Base-by-base conservation (phyloP, 2,888 invertebrate genomes). In the Eumerus sabulonum region DNA sequence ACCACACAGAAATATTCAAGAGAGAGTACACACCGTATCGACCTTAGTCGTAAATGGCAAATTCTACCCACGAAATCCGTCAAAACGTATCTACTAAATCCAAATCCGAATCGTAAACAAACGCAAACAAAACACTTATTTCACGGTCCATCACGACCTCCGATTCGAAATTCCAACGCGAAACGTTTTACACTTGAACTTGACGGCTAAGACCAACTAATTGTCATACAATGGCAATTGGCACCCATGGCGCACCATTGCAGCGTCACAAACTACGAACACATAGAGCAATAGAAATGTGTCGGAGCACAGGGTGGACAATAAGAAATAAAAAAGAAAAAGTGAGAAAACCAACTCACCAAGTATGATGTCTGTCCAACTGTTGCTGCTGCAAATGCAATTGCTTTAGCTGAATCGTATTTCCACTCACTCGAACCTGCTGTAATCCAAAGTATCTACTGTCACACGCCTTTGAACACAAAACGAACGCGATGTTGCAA, bases 101-200 rank as follows among this genome's bases (percentile, higher is more conserved):
- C 27, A 27, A 7, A 9, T 38, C 35, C 4, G 50, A 27, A 42
- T 63, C 40, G 51, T 27, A 27, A 2, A 2, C 27, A 27, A 42
- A 27, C 27, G 60, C 45, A 48, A 51, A 40, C 44, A 44, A 54
- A 67, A 66, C 51, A 63, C 63, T 42, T 68, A 42, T 44, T 44
- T 63, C 74, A 63, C 44, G 54, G 71, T 27, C 59, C 40, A 66
- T 62, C 66, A 45, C 9, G 16, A 16, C 18, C 36, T 56, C 56
- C 66, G 62, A 51, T 62, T 60, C 71, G 19, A 57, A 62, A 72
- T 67, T 62, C 66, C 66, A 62, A 72, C 72, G 66, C 72, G 66
- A 72, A 77, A 72, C 72, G 66, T 57, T 67, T 72, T 47, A 51
- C 62, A 62, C 72, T 77, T 77, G 76, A 77, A 77, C 76, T 77